Evolutionary conservation across 2,888 invertebrate species (phyloP), one percentile per base, ranked within the genome.

Genomic region (Brachypalpus laphriformis): DNA sequence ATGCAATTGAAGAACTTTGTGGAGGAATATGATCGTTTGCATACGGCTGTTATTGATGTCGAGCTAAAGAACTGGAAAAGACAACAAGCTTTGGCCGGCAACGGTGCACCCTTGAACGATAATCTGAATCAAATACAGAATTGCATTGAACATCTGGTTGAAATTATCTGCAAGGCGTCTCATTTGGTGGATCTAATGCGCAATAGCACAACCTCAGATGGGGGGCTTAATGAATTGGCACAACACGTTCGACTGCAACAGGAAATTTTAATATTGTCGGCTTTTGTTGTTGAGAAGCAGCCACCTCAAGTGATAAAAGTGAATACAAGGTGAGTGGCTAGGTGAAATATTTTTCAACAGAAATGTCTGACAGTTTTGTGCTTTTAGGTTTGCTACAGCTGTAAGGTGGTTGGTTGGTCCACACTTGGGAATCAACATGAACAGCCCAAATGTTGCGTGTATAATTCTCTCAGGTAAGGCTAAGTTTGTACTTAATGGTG

Each of bases 241-340:
- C 87, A 87, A 4, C 89, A 89, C 57, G 88, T 91, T 42, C 89
- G 89, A 25, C 86, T 87, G 37, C 87, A 89, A 1, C 91, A 91
- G 71, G 89, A 90, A 68, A 88, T 89, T 83, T 81, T 91, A 22
- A 91, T 92, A 18, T 87, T 91, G 66, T 91, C 91, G n/a, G 91
- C 98, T 0, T 99, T 99, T 91, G 97, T 99, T 70, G 98, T 99
- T 49, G 98, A 99, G 91, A 98, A 98, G 88, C 98, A 99, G 89
- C 99, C 99, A 4, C 98, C 99, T 0, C 99, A 99, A 92, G 98
- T 99, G 0, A 97, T 99, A 97, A 99, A 99, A 92, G 99, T 98
- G 0, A 98, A 98, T 90, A 98, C 98, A 0, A 94, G 95, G 94
- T 95, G 87, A 87, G 77, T 51, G n/a, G 11, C 28, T n/a, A 3